A percentile compares a stretch with the other conserved stretches of the same genome.
phyloP scores from a whole-genome alignment of 2,888 invertebrate species.

The Perithous albicinctus region DNA sequence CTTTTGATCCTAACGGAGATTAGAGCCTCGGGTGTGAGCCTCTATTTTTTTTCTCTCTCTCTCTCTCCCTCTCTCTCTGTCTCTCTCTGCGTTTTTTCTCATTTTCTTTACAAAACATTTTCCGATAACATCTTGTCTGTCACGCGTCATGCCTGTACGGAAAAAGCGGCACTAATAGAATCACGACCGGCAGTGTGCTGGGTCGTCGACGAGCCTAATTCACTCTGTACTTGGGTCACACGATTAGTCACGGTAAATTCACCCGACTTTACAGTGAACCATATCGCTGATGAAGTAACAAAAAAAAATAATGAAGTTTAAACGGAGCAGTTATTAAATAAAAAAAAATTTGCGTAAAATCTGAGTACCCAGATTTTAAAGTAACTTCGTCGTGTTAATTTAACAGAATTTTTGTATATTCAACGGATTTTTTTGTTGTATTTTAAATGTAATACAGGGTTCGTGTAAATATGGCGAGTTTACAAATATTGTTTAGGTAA shows the following conservation, averaged over 20 bases:
- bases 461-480: no score
- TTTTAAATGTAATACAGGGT: no score
- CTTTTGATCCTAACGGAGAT: conserved; percentile 59
- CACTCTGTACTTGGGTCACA: conserved; percentile 19
- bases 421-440: no score
- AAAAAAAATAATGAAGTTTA: conserved; percentile 8
- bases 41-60: neutral
- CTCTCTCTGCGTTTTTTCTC: conserved; percentile 1
- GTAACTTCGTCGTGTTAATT: no score
- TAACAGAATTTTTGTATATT: no score
- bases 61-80: neutral
- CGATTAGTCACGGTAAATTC: conserved; percentile 43
- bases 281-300: conserved; percentile 13
- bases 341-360: no score
- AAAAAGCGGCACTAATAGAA: conserved; percentile 31
- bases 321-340: no score
- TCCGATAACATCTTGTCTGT: conserved; percentile 20
- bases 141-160: conserved; percentile 5
- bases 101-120: conserved; percentile 26
- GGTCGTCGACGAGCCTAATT: neutral
- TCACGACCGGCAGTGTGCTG: conserved; percentile 13
- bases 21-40: conserved; percentile 52
- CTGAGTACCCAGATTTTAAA: no score
- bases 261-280: conserved; percentile 6
- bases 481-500: no score